Percentiles rank a stretch among this genome's conserved stretches.
These are phyloP conservation scores for Subacronicta megacephala DNA, from an alignment of 2,888 invertebrate genomes.

Conservation along the genomic window DNA sequence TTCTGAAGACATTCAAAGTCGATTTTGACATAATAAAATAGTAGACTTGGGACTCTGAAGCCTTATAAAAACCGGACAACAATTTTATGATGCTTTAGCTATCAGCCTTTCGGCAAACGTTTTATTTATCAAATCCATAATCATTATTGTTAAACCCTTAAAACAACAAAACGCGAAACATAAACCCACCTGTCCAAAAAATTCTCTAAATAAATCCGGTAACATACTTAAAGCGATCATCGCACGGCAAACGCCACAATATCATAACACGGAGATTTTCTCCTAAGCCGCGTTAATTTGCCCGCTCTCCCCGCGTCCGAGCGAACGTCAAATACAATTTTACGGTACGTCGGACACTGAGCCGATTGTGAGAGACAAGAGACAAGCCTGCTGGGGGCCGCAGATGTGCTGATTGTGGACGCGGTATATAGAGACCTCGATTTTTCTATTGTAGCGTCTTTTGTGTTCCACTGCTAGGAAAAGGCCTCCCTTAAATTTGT, in stretches of 20 bases:
- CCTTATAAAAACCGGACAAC: too few species aligned
- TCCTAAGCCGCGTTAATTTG: constrained; percentile 85
- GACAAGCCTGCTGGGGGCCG: constrained; percentile 77
- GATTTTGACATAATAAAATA: too few species aligned
- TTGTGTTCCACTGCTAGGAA: too few species aligned
- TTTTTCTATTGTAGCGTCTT: too few species aligned
- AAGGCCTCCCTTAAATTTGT: too few species aligned
- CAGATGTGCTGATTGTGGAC: constrained; percentile 52
- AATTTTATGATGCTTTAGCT: too few species aligned
- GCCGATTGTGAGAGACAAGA: constrained; percentile 87
- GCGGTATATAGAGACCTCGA: constrained; percentile 44
- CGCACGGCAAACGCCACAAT: constrained; percentile 62
- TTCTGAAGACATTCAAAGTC: too few species aligned
- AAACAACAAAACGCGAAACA: constrained; percentile 7
- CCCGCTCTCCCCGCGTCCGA: constrained; percentile 66
- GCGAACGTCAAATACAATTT: constrained; percentile 89
- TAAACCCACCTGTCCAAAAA: constrained; percentile 36
- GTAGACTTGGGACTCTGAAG: too few species aligned
- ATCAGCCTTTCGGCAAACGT: too few species aligned
- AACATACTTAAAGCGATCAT: constrained; percentile 81
- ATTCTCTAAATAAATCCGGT: constrained; percentile 62
- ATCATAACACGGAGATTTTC: constrained; percentile 87
- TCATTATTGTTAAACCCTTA: background rate
- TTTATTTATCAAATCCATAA: too few species aligned
- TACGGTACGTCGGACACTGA: constrained; percentile 85